These are phyloP conservation scores for Mastacembelus armatus DNA, from an alignment of 2,797 vertebrate genomes.

Conservation along the genomic window DNA sequence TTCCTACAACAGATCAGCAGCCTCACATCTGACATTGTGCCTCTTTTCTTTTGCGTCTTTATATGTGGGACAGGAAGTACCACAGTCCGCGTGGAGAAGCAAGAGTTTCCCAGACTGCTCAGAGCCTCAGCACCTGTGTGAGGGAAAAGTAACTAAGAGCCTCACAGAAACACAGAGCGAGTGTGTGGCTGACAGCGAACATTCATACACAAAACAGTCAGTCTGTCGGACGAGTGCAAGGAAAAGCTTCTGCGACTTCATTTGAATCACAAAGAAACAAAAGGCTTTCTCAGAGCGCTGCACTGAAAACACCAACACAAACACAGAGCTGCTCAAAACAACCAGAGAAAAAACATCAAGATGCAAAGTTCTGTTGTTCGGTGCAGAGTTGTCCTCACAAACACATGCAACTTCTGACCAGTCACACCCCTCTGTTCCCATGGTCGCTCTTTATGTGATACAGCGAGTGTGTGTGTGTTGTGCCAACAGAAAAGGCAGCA, in stretches of 20 bases:
- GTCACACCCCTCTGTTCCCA: constrained; percentile 56
- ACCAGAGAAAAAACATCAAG: constrained; percentile 24
- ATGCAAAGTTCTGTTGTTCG: constrained; percentile 37
- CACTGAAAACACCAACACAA: constrained; percentile 18
- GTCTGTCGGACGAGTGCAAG: constrained; percentile 6
- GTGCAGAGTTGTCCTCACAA: constrained; percentile 7
- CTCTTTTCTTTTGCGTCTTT: constrained; percentile 18
- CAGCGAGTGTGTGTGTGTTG: constrained; percentile 51
- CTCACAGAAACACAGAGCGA: constrained; percentile 22
- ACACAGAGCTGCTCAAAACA: constrained; percentile 17
- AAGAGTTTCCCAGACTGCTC: constrained; percentile 32
- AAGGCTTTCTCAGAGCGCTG: constrained; percentile 43
- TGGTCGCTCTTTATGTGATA: constrained; percentile 20
- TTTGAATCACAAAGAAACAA: constrained; percentile 77
- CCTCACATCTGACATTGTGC: not conserved
- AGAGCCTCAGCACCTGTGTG: constrained; percentile 4
- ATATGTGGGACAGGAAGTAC: constrained; percentile 8
- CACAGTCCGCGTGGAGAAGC: not conserved
- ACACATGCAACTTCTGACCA: constrained; percentile 39
- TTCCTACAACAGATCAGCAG: not conserved
- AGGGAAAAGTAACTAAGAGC: constrained; percentile 39
- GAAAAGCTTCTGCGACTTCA: constrained; percentile 54
- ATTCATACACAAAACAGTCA: constrained; percentile 50
- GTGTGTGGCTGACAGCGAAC: constrained; percentile 37
- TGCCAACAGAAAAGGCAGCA: constrained; percentile 65